A percentile compares a stretch with the other conserved stretches of the same genome.
Conservation (phyloP, 1,140 invertebrate genomes). For the Eumeta japonica region DNA sequence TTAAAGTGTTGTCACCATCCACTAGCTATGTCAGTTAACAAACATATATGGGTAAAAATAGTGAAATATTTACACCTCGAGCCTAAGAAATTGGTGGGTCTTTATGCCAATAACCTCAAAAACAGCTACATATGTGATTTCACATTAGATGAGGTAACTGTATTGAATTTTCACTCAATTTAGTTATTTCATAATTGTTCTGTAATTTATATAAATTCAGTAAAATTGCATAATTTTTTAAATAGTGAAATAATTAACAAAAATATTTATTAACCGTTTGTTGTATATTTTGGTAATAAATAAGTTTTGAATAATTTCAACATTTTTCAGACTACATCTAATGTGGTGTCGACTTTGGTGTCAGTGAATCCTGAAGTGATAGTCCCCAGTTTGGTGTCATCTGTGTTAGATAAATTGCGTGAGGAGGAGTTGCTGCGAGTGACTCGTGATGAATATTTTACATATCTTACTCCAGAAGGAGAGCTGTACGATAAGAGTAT, state of each 20-base stretch:
- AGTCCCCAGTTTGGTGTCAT: conserved; percentile 58
- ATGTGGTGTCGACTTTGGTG: conserved; percentile 66
- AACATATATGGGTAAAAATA: conserved; percentile 64
- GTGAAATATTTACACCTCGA: conserved; percentile 59
- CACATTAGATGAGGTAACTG: conserved; percentile 49
- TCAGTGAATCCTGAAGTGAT: conserved; percentile 65
- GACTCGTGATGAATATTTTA: conserved; percentile 85
- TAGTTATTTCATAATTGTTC: neutral
- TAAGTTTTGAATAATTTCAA: too few relatives aligned
- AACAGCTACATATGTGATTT: conserved; percentile 64
- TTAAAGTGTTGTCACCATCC: conserved; percentile 71
- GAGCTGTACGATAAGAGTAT: conserved; percentile 89
- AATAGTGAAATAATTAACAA: neutral
- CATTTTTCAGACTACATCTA: conserved; percentile 51
- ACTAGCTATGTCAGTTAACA: conserved; percentile 54
- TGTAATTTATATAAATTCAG: too few relatives aligned
- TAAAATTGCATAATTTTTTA: neutral
- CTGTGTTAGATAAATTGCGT: conserved; percentile 61
- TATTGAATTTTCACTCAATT: neutral
- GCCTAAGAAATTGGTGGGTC: conserved; percentile 59
- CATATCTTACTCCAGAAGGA: conserved; percentile 84
- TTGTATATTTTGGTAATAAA: neutral
- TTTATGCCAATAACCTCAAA: conserved; percentile 57
- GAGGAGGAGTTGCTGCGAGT: conserved; percentile 72
- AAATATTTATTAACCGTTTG: neutral